Evolutionary conservation across 2,888 invertebrate genomes (phyloP), one percentile per base, ranked within the genome.

Genomic region (Diachrysia chrysitis): DNA sequence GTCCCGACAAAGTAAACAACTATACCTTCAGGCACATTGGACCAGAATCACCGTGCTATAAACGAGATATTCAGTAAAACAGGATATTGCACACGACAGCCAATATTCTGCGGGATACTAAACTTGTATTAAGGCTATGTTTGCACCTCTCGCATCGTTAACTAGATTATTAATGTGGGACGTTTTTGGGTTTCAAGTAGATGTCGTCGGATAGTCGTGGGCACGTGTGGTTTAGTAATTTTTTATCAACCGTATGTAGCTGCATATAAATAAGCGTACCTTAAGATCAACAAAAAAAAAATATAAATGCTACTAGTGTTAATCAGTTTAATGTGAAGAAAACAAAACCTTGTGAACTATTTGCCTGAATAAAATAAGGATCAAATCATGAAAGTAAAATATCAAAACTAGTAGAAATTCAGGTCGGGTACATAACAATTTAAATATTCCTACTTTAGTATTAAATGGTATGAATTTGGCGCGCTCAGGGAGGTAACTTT

Each of bases 11-110:
- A 76, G 63, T 63, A 64, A 66, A 76, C 60, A 62, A 56, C 21
- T 46, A 68, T 68, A 56, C 51, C 23, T 42, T 42, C 23, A 42
- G 51, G 58, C 59, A 64, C 51, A 35, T 48, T 58, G 59, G 58
- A 54, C 46, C 58, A 58, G 72, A 71, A 78, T 78, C 63, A 76
- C 60, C 59, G 55, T 57, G 66, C 70, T 60, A 69, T 80, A 66
- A 81, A 79, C 63, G 37, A 32, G 66, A 74, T 74, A 72, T 78
- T 74, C 71, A 64, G 69, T 76, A 65, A 72, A 72, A 79, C 81
- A 79, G 81, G 73, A 80, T 78, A 81, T 80, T 81, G 81, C 76
- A 71, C 55, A 68, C 76, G 76, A 67, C 67, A 67, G 58, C 72
- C 80, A 81, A 81, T 81, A 81, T 79, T 74, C 79, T 72, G 70